Base-by-base conservation (phyloP, 1,140 invertebrate genomes). In the Drosophila seguyi region DNA sequence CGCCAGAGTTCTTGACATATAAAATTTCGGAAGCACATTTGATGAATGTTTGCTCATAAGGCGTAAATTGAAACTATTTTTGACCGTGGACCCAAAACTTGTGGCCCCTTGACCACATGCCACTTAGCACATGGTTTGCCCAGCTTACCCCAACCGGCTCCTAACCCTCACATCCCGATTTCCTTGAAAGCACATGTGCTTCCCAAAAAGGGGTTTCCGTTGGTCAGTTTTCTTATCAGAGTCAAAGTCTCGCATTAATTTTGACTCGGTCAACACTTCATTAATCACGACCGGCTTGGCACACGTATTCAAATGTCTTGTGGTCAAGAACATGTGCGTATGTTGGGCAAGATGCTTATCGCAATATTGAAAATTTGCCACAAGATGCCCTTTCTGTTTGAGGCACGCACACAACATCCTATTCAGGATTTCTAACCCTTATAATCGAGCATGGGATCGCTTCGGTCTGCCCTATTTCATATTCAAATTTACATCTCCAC, bases 31-130 rank as follows among this genome's bases (percentile, higher is more conserved):
- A 41, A 69, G 56, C 62, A 72, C 62, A 79, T 79, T 77, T 88
- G 85, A 88, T 88, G 81, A 88, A 88, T 88, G 84, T 78, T 87
- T 76, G 66, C 84, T 88, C 80, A 80, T 83, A 88, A 87, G 81
- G 85, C 84, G 85, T 79, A 88, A 88, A 90, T 88, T 90, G 85
- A 88, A 88, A 88, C 85, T 90, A 88, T 80, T 77, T 65, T 86
- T 83, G 83, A 76, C 83, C 83, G 34, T 63, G 48, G 36, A 57
- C 59, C 41, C 59, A 59, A 77, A 75, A 63, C 77, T 67, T 63
- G 45, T 66, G 75, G 74, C 65, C 75, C 60, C 71, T 62, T 69
- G 81, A 88, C 85, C 85, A 88, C 85, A 88, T 88, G 85, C 81
- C 84, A 84, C 84, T 88, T 90, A 88, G 77, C 85, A 88, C 84